phyloP scores from a whole-genome alignment of 2,113 vertebrate genomes.

The Alouatta palliata region DNA sequence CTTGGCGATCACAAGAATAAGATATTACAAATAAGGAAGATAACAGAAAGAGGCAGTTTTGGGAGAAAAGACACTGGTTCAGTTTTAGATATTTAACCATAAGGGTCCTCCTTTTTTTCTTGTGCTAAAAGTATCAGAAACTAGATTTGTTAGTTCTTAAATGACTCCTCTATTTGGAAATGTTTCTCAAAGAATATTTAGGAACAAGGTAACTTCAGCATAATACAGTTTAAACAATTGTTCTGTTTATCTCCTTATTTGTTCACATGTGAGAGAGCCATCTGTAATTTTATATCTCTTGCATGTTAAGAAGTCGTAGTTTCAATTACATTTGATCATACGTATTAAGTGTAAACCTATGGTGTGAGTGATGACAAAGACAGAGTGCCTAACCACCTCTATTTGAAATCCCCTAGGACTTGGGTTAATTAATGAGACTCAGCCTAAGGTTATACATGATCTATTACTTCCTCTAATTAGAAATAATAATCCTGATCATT shows the following conservation, averaged over 20 bases:
- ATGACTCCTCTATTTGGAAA: not conserved
- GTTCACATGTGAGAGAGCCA: not conserved
- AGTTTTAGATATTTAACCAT: not conserved
- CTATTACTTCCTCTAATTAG: constrained; percentile 99
- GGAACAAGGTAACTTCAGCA: not conserved
- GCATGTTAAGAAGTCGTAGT: constrained; percentile 80
- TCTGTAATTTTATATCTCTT: not conserved
- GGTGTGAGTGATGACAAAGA: constrained; percentile 92
- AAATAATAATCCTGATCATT: constrained; percentile 99
- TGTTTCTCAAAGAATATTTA: constrained; percentile 31
- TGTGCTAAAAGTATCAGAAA: not conserved
- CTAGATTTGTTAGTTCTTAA: not conserved
- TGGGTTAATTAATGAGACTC: constrained; percentile 98
- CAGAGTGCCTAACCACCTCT: constrained; percentile 90
- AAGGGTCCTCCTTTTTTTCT: not conserved
- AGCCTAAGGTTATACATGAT: constrained; percentile 97
- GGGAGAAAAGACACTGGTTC: not conserved
- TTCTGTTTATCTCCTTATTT: not conserved
- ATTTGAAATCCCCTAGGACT: constrained; percentile 91
- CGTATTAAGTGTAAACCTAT: constrained; percentile 85
- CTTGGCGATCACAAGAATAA: not conserved
- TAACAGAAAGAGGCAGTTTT: not conserved
- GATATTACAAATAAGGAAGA: not conserved
- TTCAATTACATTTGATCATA: constrained; percentile 82
- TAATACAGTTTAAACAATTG: not conserved